Evolutionary conservation across 1,140 invertebrate species (phyloP), one percentile per base, ranked within the genome.

Genomic region (Laupala kohalensis): DNA sequence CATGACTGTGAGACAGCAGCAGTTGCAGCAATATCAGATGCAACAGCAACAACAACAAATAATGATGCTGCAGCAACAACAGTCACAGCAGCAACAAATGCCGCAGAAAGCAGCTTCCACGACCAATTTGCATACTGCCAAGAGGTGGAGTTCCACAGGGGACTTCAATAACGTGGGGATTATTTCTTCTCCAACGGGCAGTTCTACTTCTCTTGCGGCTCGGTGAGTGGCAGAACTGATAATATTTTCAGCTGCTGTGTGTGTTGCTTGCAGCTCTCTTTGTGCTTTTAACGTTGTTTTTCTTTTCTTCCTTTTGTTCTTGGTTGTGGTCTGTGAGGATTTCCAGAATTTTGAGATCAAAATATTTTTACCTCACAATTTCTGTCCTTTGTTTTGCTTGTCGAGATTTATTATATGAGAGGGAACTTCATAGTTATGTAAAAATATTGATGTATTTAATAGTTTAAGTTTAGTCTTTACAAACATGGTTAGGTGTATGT

Each of bases 121-220:
- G 26, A 25, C 29, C 69, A 70, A 70, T 29, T 74, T 74, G 65
- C 76, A 73, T 69, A 85, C 84, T 75, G 87, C 88, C 67, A 94
- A 93, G 83, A 81, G 91, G 72, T 94, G 92, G 92, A 92, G 85
- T 75, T 92, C 90, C 4, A 93, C 91, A 0, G 90, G 90, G 62
- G 91, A 93, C 80, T 93, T 93, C 77, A 84, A 81, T 25, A 80
- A 83, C 76, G 81, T 81, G 9, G 63, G 29, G 65, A 75, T 73
- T 68, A 75, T 73, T 68, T 75, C 77, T 25, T 76, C 77, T 24
- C 69, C 72, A 3, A 72, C 69, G n/a, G 67, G 64, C 24, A 72
- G 9, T 25, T 26, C 23, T 15, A 64, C 29, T 62, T 23, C 71
- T 81, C 81, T 77, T 73, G 77, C 77, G 9, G 83, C 83, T 73